Evolutionary conservation across 2,113 vertebrate species (phyloP).

Genomic region (Platichthys flesus): DNA sequence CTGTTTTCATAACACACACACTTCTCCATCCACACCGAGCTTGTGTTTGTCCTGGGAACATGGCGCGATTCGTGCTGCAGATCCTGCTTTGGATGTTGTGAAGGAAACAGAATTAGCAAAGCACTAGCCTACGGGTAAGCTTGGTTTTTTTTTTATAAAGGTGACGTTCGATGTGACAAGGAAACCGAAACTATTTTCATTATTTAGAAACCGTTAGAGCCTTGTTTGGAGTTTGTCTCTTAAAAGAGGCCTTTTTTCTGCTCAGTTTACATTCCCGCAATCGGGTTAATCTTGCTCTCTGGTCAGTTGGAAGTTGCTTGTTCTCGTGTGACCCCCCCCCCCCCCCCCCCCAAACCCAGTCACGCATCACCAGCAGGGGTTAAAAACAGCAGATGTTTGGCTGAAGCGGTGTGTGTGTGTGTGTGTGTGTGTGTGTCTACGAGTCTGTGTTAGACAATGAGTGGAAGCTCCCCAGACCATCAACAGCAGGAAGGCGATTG

Average conservation of each 20-base stretch:
- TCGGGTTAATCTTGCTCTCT: constrained; percentile 41
- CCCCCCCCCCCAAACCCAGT: constrained; percentile 10
- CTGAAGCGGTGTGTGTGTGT: constrained; percentile 48
- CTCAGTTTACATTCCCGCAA: constrained; percentile 12
- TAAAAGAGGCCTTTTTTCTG: not conserved
- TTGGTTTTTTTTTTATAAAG: not conserved
- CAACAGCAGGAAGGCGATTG: constrained; percentile 80
- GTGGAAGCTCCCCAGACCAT: constrained; percentile 75
- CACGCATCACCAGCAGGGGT: constrained; percentile 60
- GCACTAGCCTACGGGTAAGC: not conserved
- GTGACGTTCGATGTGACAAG: not conserved
- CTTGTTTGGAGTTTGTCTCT: constrained; percentile 4
- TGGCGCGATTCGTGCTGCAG: not conserved
- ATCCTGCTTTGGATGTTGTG: not conserved
- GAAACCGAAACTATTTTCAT: too few relatives aligned
- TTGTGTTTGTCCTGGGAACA: constrained; percentile 72
- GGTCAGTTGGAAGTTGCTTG: constrained; percentile 46
- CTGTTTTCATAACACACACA: constrained; percentile 75
- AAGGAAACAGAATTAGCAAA: not conserved
- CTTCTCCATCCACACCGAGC: constrained; percentile 18
- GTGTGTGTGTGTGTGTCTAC: constrained; percentile 34
- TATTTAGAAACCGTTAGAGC: not conserved
- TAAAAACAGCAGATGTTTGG: constrained; percentile 83
- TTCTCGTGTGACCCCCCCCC: constrained; percentile 3
- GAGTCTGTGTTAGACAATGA: constrained; percentile 76